Percentiles rank a stretch among this genome's conserved stretches.
Evolutionary conservation across 2,113 vertebrate genomes (phyloP).

Genomic region (Oceanites oceanicus): DNA sequence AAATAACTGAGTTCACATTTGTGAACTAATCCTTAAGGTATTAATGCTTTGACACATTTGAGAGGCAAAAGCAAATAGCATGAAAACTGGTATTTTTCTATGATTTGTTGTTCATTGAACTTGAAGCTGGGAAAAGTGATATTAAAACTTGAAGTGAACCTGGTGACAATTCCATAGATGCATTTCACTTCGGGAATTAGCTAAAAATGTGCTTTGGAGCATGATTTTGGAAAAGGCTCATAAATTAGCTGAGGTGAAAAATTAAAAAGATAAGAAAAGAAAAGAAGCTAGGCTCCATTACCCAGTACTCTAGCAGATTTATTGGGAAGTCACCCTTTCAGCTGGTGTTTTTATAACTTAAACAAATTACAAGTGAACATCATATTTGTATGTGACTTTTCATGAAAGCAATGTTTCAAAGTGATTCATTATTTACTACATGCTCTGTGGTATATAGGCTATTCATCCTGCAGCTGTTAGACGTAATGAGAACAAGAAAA

Average conservation of each 20-base stretch:
- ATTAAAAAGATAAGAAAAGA: background rate
- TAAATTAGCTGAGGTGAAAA: conserved; percentile 47
- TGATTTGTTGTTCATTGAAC: background rate
- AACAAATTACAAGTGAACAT: conserved; percentile 63
- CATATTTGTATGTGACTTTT: conserved; percentile 49
- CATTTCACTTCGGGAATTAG: conserved; percentile 1
- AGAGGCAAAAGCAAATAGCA: background rate
- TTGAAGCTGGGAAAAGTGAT: background rate
- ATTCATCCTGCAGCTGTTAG: conserved; percentile 35
- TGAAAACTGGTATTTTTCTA: conserved; percentile 7
- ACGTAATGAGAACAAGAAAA: conserved; percentile 43
- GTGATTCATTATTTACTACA: conserved; percentile 57
- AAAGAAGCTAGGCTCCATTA: conserved; percentile 41
- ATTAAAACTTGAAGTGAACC: background rate
- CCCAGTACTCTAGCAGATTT: conserved; percentile 41
- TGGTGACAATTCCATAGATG: background rate
- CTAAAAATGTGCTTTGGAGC: background rate
- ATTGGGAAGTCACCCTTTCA: conserved; percentile 47
- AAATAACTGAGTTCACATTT: background rate
- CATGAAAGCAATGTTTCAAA: conserved; percentile 11
- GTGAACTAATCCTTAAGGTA: background rate
- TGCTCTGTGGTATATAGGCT: background rate
- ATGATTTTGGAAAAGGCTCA: background rate
- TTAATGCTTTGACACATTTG: background rate
- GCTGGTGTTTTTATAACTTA: conserved; percentile 48